These are phyloP conservation scores for Anagyrus pseudococci DNA, from an alignment of 2,888 invertebrate species.

Conservation along the genomic window DNA sequence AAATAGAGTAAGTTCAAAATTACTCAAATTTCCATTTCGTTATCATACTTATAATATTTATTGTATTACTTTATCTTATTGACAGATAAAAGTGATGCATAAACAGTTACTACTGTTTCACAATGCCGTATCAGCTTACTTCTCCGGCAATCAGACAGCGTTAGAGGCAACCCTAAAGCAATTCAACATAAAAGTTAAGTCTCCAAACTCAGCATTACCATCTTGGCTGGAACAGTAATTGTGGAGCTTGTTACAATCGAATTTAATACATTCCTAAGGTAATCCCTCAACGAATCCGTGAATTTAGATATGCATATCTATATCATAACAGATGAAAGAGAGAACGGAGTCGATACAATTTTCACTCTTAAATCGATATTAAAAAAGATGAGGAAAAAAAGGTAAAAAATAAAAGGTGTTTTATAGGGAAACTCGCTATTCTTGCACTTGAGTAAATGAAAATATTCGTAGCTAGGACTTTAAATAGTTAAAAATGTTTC, in stretches of 20 bases:
- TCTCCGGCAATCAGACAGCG: conserved; percentile 93
- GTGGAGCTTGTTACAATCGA: not conserved
- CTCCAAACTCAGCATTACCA: conserved; percentile 77
- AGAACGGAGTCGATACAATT: conserved; percentile 2
- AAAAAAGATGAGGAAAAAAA: conserved; percentile 7
- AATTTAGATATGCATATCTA: conserved; percentile 35
- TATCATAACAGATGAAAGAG: conserved; percentile 13
- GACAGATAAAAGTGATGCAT: conserved; percentile 96
- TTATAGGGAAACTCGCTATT: conserved; percentile 37
- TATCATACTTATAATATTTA: no score
- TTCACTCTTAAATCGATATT: conserved; percentile 2
- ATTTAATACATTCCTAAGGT: conserved; percentile 29
- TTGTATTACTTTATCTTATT: conserved; percentile 1
- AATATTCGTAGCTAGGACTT: conserved; percentile 29
- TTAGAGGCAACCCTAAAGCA: conserved; percentile 93
- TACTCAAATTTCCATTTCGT: no score
- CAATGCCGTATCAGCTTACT: conserved; percentile 96
- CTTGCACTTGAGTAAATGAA: conserved; percentile 34
- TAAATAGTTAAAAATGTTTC: conserved; percentile 4
- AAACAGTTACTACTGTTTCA: conserved; percentile 95
- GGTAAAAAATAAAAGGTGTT: conserved; percentile 23
- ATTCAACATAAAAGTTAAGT: conserved; percentile 90
- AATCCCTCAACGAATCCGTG: conserved; percentile 22
- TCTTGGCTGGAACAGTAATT: conserved; percentile 82
- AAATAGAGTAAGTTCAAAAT: conserved; percentile 77